A percentile compares a stretch with the other conserved stretches of the same genome.
Evolutionary conservation across 2,113 vertebrate genomes (phyloP).

Genomic region (Peromyscus californicus): DNA sequence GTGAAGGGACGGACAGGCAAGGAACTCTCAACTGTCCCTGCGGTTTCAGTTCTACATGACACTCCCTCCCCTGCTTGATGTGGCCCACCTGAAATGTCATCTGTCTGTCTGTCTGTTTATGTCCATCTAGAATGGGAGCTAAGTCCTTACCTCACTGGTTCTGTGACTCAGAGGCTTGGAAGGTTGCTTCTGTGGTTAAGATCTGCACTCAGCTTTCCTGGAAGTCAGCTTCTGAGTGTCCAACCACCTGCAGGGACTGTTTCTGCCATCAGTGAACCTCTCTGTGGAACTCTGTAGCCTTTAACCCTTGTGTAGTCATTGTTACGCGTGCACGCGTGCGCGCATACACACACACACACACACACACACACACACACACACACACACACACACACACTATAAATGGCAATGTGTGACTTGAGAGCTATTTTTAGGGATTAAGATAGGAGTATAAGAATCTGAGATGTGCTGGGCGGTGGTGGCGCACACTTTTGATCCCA

Average conservation of each 20-base stretch:
- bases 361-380: not conserved
- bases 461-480: not conserved
- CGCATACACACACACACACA: not conserved
- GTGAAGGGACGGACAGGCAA: not conserved
- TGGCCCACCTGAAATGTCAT: not conserved
- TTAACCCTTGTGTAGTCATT: not conserved
- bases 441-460: not conserved
- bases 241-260: not conserved
- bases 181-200: not conserved
- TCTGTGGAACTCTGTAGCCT: not conserved
- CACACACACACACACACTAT: too few species aligned
- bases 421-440: not conserved
- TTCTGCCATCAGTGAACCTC: not conserved
- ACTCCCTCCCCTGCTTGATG: not conserved
- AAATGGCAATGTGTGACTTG: not conserved
- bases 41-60: not conserved
- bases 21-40: not conserved
- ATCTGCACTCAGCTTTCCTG: not conserved
- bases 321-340: too few species aligned
- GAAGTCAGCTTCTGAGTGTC: not conserved
- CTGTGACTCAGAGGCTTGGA: not conserved
- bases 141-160: not conserved
- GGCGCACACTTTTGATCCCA: too few species aligned
- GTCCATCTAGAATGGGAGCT: not conserved
- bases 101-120: not conserved